These are phyloP conservation scores for Caenorhabditis sp. DNA, from an alignment of 2,888 invertebrate species.

Conservation along the genomic window DNA sequence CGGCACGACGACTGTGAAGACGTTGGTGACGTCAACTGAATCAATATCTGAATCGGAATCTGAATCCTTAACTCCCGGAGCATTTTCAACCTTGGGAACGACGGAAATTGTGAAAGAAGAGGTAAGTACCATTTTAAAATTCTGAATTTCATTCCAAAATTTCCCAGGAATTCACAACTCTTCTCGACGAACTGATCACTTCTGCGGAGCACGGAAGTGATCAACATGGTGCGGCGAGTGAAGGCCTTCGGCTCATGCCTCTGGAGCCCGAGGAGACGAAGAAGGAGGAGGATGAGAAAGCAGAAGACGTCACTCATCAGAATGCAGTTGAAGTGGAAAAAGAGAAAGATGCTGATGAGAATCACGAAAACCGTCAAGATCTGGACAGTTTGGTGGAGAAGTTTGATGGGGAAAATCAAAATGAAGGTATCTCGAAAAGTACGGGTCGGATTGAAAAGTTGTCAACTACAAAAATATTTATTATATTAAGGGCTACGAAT, in stretches of 20 bases:
- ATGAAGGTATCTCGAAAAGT: background rate
- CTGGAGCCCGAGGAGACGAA: background rate
- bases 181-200: conserved; percentile 55
- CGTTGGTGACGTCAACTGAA: conserved; percentile 22
- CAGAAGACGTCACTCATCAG: background rate
- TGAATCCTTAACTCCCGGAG: too few relatives aligned
- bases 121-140: too few relatives aligned
- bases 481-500: background rate
- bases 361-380: conserved; percentile 20
- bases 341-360: too few relatives aligned
- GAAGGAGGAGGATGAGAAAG: background rate
- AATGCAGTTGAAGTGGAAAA: background rate
- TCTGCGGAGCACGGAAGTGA: conserved; percentile 26
- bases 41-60: too few relatives aligned
- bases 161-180: conserved; percentile 60
- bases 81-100: conserved; percentile 26
- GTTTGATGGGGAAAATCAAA: too few relatives aligned
- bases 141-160: too few relatives aligned
- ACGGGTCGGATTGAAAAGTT: background rate
- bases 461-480: background rate
- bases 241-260: background rate
- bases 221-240: too few relatives aligned
- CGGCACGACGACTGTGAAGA: too few relatives aligned
- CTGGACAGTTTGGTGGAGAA: conserved; percentile 32
- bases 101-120: conserved; percentile 15